Base-by-base conservation (phyloP, 2,797 vertebrate species). In the Gadopsis marmoratus region DNA sequence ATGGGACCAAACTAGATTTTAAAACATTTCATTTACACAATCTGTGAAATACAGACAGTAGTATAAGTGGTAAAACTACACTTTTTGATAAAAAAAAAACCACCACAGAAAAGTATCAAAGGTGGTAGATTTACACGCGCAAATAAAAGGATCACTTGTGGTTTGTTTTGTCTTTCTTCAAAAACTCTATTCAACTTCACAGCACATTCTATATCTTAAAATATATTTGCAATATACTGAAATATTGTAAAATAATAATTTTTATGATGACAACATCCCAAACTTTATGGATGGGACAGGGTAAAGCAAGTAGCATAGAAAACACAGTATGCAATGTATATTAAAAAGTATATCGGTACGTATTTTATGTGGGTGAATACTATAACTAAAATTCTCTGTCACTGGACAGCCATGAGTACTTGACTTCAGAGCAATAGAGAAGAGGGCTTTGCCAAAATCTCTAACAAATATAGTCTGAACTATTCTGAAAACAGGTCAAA, bases 401-500 rank as follows among this genome's bases (percentile, higher is more conserved):
- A 63, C 3, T 47, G 3, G 4, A 41, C 58, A 23, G 35, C 11
- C 58, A 33, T 23, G 11, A 51, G 10, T 51, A 23, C 21, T 53
- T 12, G 10, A 53, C 19, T 21, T 48, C 8, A 8, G 4, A 35
- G 55, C 19, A 37, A 65, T 1, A 50, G 62, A 37, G 17, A 48
- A 21, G 11, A 65, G 31, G 45, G 23, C 54, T 35, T 26, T 67
- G 37, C 17, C 7, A n/a, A 21, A 17, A 53, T 72, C 13, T 11
- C 4, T 9, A 26, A 33, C 3, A 0, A 45, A 63, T 35, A 29
- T 19, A 26, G 21, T 55, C 8, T 54, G 21, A 64, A 35, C 13
- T 31, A 19, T 41, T 55, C 33, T 33, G 63, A 21, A 19, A 64
- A 10, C 12, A 43, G 48, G 65, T 61, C 50, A 63, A 39, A 77